phyloP scores from a whole-genome alignment of 1,140 invertebrate genomes.

The Lysiphlebus fabarum region DNA sequence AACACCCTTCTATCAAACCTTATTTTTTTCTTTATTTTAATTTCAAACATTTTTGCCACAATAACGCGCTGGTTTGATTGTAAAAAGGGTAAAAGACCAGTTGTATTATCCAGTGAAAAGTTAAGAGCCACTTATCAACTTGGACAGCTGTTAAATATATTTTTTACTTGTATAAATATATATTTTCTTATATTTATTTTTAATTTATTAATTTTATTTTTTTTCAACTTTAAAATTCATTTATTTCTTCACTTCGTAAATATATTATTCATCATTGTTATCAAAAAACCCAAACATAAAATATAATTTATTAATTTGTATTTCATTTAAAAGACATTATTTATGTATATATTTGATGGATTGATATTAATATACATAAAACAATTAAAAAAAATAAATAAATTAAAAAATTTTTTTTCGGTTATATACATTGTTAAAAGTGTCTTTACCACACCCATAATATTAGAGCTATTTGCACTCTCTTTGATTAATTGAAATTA shows the following conservation, averaged over 20 bases:
- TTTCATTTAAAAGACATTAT: too few relatives aligned
- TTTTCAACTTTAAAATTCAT: neutral
- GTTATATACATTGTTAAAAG: too few relatives aligned
- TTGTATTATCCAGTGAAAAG: neutral
- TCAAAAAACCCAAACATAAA: too few relatives aligned
- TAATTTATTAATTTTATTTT: neutral
- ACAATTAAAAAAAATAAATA: too few relatives aligned
- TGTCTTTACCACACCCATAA: slow-evolving; percentile 13
- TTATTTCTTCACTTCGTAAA: too few relatives aligned
- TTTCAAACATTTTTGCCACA: neutral
- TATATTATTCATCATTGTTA: too few relatives aligned
- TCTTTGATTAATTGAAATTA: slow-evolving; percentile 47
- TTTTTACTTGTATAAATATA: neutral
- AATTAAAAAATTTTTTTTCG: too few relatives aligned
- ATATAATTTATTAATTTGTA: too few relatives aligned
- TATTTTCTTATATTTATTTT: neutral
- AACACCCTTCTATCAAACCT: slow-evolving; percentile 39
- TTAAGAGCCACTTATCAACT: slow-evolving; percentile 3
- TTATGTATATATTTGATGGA: too few relatives aligned
- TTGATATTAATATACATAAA: too few relatives aligned
- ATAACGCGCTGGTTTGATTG: neutral
- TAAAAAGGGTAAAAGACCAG: neutral
- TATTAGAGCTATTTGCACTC: slow-evolving; percentile 15
- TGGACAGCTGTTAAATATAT: slow-evolving; percentile 10
- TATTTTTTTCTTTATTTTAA: neutral